Percentiles rank a stretch among this genome's conserved stretches.
These are phyloP conservation scores for Anhinga rufa DNA, from an alignment of 2,113 vertebrate genomes.

Conservation along the genomic window DNA sequence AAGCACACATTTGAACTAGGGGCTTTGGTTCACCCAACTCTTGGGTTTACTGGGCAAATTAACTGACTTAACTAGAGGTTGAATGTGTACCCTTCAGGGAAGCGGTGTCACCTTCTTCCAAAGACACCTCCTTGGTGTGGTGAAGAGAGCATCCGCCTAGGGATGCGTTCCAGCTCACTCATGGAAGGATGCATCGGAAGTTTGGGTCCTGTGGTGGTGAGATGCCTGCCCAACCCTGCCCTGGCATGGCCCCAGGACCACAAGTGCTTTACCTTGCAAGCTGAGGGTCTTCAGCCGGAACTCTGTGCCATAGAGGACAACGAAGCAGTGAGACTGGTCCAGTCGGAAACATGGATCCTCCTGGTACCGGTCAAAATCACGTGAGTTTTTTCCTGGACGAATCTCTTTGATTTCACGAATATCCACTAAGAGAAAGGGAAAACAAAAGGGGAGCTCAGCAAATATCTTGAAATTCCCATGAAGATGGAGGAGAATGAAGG, in stretches of 20 bases:
- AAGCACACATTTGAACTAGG: not conserved
- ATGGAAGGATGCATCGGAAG: not conserved
- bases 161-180: not conserved
- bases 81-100: not conserved
- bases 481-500: not conserved
- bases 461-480: not conserved
- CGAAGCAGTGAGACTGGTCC: constrained; percentile 90
- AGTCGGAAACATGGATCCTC: constrained; percentile 86
- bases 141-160: not conserved
- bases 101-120: not conserved
- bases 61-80: not conserved
- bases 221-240: not conserved
- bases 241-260: not conserved
- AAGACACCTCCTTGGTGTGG: not conserved
- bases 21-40: not conserved
- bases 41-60: not conserved
- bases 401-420: constrained; percentile 98
- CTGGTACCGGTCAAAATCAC: constrained; percentile 95
- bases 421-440: constrained; percentile 79
- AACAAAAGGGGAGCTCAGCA: not conserved
- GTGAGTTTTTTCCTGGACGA: constrained; percentile 87
- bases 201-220: not conserved
- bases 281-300: constrained; percentile 97
- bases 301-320: constrained; percentile 93
- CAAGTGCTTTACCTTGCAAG: constrained; percentile 78